A percentile compares a stretch with the other conserved stretches of the same genome.
Evolutionary conservation across 1,140 invertebrate genomes (phyloP).

Genomic region (Drosophila aff.): DNA sequence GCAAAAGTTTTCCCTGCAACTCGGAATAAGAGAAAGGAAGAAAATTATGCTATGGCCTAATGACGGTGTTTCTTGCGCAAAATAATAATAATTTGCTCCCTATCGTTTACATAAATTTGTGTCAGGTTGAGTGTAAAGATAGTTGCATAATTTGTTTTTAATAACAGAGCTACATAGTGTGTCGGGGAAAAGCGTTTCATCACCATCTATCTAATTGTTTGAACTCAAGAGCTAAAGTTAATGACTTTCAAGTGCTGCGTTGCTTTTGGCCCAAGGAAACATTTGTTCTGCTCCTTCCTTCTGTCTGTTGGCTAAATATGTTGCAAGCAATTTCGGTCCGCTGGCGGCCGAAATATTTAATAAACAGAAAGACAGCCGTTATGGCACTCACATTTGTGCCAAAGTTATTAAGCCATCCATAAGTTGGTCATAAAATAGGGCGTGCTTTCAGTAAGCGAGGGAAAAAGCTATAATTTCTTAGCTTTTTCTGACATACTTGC

Average conservation of each 20-base stretch:
- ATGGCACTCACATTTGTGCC: slow-evolving; percentile 60
- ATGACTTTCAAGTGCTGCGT: slow-evolving; percentile 52
- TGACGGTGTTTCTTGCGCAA: slow-evolving; percentile 43
- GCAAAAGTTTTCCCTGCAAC: slow-evolving; percentile 59
- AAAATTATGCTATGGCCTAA: slow-evolving; percentile 46
- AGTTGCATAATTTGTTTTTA: slow-evolving; percentile 73
- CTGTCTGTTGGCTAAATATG: slow-evolving; percentile 61
- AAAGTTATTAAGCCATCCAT: slow-evolving; percentile 68
- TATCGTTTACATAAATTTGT: slow-evolving; percentile 74
- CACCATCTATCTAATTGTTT: slow-evolving; percentile 49
- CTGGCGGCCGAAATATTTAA: slow-evolving; percentile 62
- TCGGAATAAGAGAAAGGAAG: slow-evolving; percentile 4
- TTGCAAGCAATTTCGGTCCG: slow-evolving; percentile 52
- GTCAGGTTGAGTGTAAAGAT: slow-evolving; percentile 41
- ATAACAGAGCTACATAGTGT: slow-evolving; percentile 66
- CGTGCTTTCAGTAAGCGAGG: slow-evolving; percentile 1
- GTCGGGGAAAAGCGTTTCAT: slow-evolving; percentile 62
- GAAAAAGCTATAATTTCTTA: slow-evolving; percentile 8
- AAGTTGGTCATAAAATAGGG: slow-evolving; percentile 41
- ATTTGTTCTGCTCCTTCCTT: slow-evolving; percentile 31
- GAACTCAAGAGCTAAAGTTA: slow-evolving; percentile 49
- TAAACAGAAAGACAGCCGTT: slow-evolving; percentile 59
- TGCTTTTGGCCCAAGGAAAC: slow-evolving; percentile 36
- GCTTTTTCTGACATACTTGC: slow-evolving; percentile 22
- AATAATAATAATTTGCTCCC: slow-evolving; percentile 38